phyloP scores from a whole-genome alignment of 2,888 invertebrate genomes.

The Spodoptera picta region DNA sequence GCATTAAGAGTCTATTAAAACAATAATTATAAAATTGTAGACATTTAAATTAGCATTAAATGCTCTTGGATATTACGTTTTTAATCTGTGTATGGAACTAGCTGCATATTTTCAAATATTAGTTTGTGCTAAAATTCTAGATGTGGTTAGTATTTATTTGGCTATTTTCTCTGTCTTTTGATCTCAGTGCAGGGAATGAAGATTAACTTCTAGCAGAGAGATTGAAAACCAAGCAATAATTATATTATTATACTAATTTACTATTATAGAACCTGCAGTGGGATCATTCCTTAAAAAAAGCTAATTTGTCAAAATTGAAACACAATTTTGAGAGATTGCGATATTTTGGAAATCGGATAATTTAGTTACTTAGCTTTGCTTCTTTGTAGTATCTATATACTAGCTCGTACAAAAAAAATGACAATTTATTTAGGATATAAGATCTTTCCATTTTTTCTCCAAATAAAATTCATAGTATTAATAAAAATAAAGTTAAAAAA shows the following conservation, averaged over 20 bases:
- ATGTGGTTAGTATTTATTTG: slow-evolving; percentile 13
- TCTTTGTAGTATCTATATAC: slow-evolving; percentile 46
- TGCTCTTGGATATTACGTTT: slow-evolving; percentile 58
- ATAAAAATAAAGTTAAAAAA: slow-evolving; percentile 44
- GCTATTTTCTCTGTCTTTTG: slow-evolving; percentile 4
- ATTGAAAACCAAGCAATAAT: not conserved
- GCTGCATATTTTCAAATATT: slow-evolving; percentile 12
- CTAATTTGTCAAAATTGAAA: slow-evolving; percentile 15
- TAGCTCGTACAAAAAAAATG: slow-evolving; percentile 57
- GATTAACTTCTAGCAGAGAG: too few relatives aligned
- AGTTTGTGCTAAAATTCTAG: slow-evolving; percentile 19
- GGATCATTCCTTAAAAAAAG: slow-evolving; percentile 25
- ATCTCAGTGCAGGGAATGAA: slow-evolving; percentile 16
- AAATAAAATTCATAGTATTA: slow-evolving; percentile 57
- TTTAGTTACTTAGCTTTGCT: slow-evolving; percentile 47
- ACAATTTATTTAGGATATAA: slow-evolving; percentile 60
- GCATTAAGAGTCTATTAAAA: slow-evolving; percentile 66
- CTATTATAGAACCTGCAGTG: slow-evolving; percentile 21
- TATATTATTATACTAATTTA: too few relatives aligned
- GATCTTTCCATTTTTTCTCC: slow-evolving; percentile 62
- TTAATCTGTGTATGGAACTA: slow-evolving; percentile 17
- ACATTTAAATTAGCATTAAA: slow-evolving; percentile 63
- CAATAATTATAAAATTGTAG: slow-evolving; percentile 57
- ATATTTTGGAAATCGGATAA: slow-evolving; percentile 8
- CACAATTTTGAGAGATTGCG: slow-evolving; percentile 4